These are phyloP conservation scores for Hassar affinis DNA, from an alignment of 2,113 vertebrate species.

Conservation along the genomic window DNA sequence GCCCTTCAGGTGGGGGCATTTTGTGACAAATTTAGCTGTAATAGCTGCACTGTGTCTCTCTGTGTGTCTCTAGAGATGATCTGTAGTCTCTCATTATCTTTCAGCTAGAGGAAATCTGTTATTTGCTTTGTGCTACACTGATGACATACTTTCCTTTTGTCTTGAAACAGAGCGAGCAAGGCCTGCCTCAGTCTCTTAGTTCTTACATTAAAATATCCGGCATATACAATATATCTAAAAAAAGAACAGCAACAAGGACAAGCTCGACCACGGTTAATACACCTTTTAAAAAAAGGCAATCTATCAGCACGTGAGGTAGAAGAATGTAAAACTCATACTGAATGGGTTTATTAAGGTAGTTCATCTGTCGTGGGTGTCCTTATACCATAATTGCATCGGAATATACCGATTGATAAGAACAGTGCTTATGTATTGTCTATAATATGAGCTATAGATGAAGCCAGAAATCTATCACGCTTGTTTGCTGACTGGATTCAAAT, in stretches of 20 bases:
- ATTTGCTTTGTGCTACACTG: conserved; percentile 1
- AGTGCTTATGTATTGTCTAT: neutral
- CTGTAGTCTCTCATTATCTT: conserved; percentile 6
- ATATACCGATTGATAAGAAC: neutral
- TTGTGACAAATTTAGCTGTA: conserved; percentile 11
- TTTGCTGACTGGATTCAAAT: neutral
- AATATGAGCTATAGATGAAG: neutral
- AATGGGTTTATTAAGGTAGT: neutral
- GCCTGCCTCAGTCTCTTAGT: neutral
- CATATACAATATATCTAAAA: neutral
- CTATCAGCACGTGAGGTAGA: neutral
- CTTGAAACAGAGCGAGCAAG: neutral
- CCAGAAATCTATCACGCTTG: neutral
- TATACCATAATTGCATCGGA: neutral
- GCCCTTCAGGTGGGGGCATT: neutral
- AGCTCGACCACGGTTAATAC: neutral
- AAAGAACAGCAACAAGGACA: neutral
- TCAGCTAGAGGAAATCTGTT: conserved; percentile 10
- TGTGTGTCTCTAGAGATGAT: neutral
- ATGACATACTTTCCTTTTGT: conserved; percentile 4
- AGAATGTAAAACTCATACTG: neutral
- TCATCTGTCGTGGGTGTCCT: neutral
- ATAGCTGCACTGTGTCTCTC: neutral
- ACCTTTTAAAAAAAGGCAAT: neutral
- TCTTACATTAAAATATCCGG: neutral